Base-by-base conservation (phyloP, 2,797 vertebrate genomes). In the Enteromius radiatus region DNA sequence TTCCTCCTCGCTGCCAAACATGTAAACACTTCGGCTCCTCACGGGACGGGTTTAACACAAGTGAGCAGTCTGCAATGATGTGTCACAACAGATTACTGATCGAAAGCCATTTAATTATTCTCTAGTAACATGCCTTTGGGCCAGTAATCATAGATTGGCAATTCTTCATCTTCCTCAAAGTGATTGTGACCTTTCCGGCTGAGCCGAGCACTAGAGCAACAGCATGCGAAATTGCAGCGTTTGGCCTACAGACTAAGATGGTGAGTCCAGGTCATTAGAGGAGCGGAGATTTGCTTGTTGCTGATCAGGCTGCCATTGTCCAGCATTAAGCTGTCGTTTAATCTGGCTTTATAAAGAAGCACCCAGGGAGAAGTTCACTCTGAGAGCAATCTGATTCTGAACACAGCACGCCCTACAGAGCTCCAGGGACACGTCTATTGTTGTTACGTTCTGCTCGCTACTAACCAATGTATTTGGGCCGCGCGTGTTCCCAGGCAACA, bases 301-400 rank as follows among this genome's bases (percentile, higher is more conserved):
- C 89, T 84, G 90, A 92, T 92, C 90, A 88, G 88, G 90, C 89
- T 89, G 91, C 89, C 89, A 89, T 92, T 91, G 91, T 93, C 91
- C 90, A 33, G 41, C 65, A 45, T 56, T 64, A 75, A 86, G 88
- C 90, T 90, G 89, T 17, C 7, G 85, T 89, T 91, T 92, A 92
- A 95, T 93, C 91, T 90, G 84, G 78, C 87, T 79, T 33, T 82
- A 19, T 73, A 84, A 82, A 87, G 61, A 81, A 14, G 54, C 31
- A 43, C 71, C 43, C 36, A 33, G 73, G 84, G 84, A 83, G 47
- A 49, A 33, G 49, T 23, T 38, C 45, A 33, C 38, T 59, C 71
- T 11, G 45, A 78, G 73, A 79, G 36, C n/a, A 71, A 26, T 74
- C 56, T 56, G 59, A 87, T 77, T 85, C 33, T 28, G 33, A 63